Evolutionary conservation across 2,888 invertebrate genomes (phyloP).

Genomic region (Acrobasis repandana): DNA sequence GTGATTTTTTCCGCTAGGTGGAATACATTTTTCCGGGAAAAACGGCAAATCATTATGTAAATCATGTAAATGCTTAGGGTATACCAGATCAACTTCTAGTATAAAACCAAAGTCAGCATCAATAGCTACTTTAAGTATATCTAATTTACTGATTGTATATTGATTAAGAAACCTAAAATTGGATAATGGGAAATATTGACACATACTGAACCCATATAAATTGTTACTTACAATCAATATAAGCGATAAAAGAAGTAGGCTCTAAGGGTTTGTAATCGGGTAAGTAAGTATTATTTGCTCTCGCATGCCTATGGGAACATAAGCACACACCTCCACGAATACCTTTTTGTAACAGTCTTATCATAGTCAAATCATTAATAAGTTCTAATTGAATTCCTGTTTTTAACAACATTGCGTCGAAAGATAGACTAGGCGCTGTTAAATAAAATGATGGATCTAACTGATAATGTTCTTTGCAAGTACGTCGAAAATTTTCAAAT

Average conservation of each 20-base stretch:
- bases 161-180: slow-evolving; percentile 20
- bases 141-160: slow-evolving; percentile 4
- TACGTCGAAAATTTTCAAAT: slow-evolving; percentile 12
- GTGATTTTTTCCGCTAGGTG: no score
- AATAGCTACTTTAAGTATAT: slow-evolving; percentile 10
- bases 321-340: no score
- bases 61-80: slow-evolving; percentile 16
- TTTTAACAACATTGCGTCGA: no score
- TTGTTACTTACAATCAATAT: slow-evolving; percentile 15
- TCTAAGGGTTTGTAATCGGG: neutral
- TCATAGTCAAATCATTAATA: no score
- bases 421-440: no score
- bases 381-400: no score
- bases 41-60: no score
- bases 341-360: no score
- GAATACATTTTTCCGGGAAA: no score
- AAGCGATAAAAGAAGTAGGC: no score
- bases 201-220: slow-evolving; percentile 23
- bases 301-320: no score
- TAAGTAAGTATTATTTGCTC: no score
- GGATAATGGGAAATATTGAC: slow-evolving; percentile 17
- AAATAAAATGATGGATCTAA: slow-evolving; percentile 29
- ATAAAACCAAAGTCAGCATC: slow-evolving; percentile 20
- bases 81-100: slow-evolving; percentile 19
- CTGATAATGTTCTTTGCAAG: slow-evolving; percentile 23